These are phyloP conservation scores for Enteromius paludinosus DNA, from an alignment of 2,797 vertebrate genomes.

Conservation along the genomic window DNA sequence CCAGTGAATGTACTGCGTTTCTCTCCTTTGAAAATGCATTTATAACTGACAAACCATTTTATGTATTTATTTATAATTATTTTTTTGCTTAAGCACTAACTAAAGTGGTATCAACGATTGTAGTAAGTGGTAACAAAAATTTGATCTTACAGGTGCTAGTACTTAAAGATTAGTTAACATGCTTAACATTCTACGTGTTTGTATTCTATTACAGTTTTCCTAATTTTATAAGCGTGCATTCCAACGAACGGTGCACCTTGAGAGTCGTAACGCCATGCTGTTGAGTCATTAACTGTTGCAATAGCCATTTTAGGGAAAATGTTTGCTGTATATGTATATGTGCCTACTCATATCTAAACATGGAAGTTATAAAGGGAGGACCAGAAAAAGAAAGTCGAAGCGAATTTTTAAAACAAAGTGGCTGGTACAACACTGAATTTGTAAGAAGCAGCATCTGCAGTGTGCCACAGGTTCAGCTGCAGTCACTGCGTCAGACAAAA, in stretches of 20 bases:
- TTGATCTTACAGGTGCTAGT: not conserved
- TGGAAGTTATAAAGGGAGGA: not conserved
- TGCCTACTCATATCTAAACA: not conserved
- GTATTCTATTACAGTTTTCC: conserved; percentile 13
- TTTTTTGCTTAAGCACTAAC: not conserved
- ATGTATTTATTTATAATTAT: not conserved
- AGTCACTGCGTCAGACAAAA: conserved; percentile 57
- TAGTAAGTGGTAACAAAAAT: not conserved
- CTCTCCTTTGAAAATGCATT: not conserved
- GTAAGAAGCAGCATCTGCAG: conserved; percentile 33
- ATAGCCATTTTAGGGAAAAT: not conserved
- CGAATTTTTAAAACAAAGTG: not conserved
- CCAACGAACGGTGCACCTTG: not conserved
- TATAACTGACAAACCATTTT: not conserved
- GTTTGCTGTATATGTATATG: not conserved
- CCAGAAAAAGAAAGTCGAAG: not conserved
- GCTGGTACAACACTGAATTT: not conserved
- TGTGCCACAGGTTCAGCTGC: conserved; percentile 54
- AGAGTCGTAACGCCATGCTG: not conserved
- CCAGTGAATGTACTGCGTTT: not conserved
- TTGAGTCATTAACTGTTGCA: conserved; percentile 4
- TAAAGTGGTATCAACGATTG: not conserved
- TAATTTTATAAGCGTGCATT: not conserved
- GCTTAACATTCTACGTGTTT: not conserved
- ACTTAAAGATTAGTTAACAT: conserved; percentile 3